Base-by-base conservation (phyloP, 2,888 invertebrate genomes). In the Diarsia rubi region DNA sequence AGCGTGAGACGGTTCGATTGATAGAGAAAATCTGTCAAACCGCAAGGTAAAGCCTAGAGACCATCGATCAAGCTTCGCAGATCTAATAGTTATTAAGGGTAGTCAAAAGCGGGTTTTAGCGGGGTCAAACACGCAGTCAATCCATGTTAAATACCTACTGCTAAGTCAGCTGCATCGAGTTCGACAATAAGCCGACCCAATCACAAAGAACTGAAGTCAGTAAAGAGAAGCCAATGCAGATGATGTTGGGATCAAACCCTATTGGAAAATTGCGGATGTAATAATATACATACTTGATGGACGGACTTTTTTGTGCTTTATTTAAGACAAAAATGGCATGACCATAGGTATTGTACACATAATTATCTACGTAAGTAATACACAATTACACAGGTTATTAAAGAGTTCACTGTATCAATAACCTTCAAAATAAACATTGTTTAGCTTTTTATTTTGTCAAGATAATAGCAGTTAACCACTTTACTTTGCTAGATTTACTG, bases 391-490 rank as follows among this genome's bases (percentile, higher is more conserved):
- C 11, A 12, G n/a, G 31, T 12, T 54, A 16, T 54, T 54, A 31
- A 14, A 31, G 52, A 71, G 37, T 57, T 71, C 16, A 57, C 45
- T 45, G 44, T 31, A 14, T 31, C 44, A 70, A 70, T 70, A 19
- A 45, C 45, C 72, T 6, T 37, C 11, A 21, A 45, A 54, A 11
- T 11, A 37, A n/a, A 44, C 8, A 12, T 16, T n/a, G 16, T n/a
- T 52, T 69, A 9, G 12, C 0, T 1, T 8, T 54, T 52, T 71
- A 54, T 31, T 9, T 21, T 57, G 21, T 31, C 3, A 16, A 45
- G 42, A 45, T 45, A 57, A 57, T 44, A 37, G 31, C 9, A 14
- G 54, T 45, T 69, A 49, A 49, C 27, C 16, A 72, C 45, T 70
- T 52, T 37, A 71, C 21, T 44, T 65, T 24, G 9, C 5, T 54